A percentile compares a stretch with the other conserved stretches of the same genome.
phyloP scores from a whole-genome alignment of 2,797 vertebrate genomes.

The Diplodus puntazzo region DNA sequence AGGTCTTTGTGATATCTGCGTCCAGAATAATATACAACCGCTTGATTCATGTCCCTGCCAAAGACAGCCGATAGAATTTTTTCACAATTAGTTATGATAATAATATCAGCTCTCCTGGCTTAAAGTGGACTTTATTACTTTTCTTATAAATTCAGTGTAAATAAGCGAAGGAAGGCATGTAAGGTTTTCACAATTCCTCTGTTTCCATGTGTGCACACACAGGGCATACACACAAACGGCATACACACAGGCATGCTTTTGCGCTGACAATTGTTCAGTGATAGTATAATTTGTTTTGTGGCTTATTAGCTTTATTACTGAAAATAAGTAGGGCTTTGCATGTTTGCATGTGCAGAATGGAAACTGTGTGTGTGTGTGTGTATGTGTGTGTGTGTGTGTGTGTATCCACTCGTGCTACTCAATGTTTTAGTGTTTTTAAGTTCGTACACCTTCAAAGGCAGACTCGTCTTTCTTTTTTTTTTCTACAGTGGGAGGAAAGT shows the following conservation, averaged over 20 bases:
- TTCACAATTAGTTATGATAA: constrained; percentile 45
- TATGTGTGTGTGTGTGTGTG: not conserved
- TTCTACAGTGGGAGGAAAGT: constrained; percentile 48
- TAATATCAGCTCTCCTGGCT: constrained; percentile 26
- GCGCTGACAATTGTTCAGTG: not conserved
- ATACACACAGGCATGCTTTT: not conserved
- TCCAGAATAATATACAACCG: constrained; percentile 72
- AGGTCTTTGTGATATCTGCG: constrained; percentile 64
- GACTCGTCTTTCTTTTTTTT: constrained; percentile 64
- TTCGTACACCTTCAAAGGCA: constrained; percentile 50
- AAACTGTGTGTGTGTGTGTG: not conserved
- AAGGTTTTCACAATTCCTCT: not conserved
- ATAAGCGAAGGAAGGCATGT: not conserved
- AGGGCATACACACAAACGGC: not conserved
- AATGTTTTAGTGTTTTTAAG: constrained; percentile 19
- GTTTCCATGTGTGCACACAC: not conserved
- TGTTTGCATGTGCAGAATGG: not conserved
- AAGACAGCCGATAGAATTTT: constrained; percentile 51
- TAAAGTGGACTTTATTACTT: constrained; percentile 41
- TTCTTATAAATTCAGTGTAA: constrained; percentile 33
- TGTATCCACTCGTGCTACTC: not conserved
- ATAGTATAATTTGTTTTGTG: constrained; percentile 20
- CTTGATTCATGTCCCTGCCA: constrained; percentile 66
- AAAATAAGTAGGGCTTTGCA: not conserved
- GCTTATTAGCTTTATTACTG: not conserved